phyloP scores from a whole-genome alignment of 2,797 vertebrate genomes.

The Anabas testudineus region DNA sequence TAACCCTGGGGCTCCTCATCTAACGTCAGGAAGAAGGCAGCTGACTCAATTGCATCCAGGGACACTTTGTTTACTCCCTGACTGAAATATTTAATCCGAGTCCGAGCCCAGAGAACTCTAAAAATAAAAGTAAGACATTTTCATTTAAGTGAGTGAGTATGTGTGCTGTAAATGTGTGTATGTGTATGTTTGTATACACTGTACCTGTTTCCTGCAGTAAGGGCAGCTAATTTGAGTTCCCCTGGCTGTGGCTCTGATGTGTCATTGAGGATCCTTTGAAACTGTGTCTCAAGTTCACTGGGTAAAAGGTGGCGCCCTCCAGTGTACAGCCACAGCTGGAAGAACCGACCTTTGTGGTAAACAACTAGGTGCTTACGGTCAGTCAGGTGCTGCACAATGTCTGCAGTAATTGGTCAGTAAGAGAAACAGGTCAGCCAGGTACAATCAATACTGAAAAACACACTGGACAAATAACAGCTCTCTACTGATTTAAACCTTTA shows the following conservation, averaged over 20 bases:
- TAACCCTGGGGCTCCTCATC: conserved; percentile 90
- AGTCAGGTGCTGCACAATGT: conserved; percentile 88
- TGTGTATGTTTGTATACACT: conserved; percentile 1
- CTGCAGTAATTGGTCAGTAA: conserved; percentile 51
- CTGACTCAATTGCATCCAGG: conserved; percentile 89
- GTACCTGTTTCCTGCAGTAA: conserved; percentile 93
- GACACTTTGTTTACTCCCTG: conserved; percentile 87
- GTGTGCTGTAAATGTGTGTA: background rate
- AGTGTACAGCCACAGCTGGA: conserved; percentile 91
- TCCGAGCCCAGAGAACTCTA: conserved; percentile 91
- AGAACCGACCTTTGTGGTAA: conserved; percentile 93
- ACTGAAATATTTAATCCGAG: conserved; percentile 88
- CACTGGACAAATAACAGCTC: background rate
- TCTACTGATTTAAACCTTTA: background rate
- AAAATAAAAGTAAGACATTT: conserved; percentile 2
- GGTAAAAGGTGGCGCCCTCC: conserved; percentile 90
- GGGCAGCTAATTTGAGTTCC: conserved; percentile 89
- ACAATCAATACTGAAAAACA: background rate
- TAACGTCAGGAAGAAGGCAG: conserved; percentile 91
- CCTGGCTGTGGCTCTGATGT: conserved; percentile 87
- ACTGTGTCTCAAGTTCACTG: conserved; percentile 91
- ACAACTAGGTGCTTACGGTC: conserved; percentile 93
- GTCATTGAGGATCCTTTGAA: conserved; percentile 93
- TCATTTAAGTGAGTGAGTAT: background rate
- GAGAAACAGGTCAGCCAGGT: background rate